Evolutionary conservation across 2,113 vertebrate species (phyloP), one percentile per base, ranked within the genome.

Genomic region (Cygnus buccinator): DNA sequence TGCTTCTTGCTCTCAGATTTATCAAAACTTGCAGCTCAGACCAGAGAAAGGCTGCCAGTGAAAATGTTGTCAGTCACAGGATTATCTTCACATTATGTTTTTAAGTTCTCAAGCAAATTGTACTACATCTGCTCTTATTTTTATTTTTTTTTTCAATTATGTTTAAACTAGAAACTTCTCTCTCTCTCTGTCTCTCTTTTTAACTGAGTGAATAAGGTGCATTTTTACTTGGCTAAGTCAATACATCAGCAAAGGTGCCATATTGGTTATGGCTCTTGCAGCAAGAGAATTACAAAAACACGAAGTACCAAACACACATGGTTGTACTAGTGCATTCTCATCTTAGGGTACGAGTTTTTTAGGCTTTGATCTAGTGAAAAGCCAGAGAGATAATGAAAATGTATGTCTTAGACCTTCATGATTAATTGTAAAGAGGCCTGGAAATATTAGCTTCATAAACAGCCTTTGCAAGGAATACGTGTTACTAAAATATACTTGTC

Each of bases 401-500:
- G 9, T 3, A 48, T 82, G 17, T 35, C 52, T 71, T 75, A 21
- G 46, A 79, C 41, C 10, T 78, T 94, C 6, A 48, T 73, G 84
- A 74, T 77, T 90, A 93, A 95, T 91, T 85, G 13, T 68, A 58
- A 79, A 83, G 17, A 62, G 48, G 9, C 5, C 19, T 91, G 85
- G 90, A 83, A 93, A 83, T 55, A 86, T 31, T 66, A 88, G 48
- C 13, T 94, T 88, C 58, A 71, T 80, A 82, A 93, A 39, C 29
- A 93, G 62, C 2, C 16, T 93, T 66, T 86, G 52, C 62, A 86
- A 90, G 20, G 50, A 91, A 89, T 74, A 37, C 0, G 35, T 37
- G 37, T 44, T 90, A 35, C 79, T 76, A 79, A 91, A 95, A 91
- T 48, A 80, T 43, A 63, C 72, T 91, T 93, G 41, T 71, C 90